Conservation (phyloP, 2,113 vertebrate species). For the Chamaea fasciata region DNA sequence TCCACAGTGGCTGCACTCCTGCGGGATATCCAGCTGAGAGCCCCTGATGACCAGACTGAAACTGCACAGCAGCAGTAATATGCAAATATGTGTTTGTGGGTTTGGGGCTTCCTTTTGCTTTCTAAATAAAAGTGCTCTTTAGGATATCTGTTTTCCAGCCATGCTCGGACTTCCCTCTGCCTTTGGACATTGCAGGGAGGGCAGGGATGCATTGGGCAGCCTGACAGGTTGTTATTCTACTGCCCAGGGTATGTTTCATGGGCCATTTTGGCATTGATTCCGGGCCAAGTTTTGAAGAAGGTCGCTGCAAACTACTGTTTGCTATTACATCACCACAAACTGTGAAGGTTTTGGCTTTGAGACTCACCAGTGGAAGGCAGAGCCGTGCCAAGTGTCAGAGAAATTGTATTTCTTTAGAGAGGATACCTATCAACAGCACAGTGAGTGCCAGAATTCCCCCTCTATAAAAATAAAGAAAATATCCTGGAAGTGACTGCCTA, state of each 20-base stretch:
- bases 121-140: neutral
- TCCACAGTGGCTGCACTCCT: neutral
- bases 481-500: neutral
- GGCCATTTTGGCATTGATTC: neutral
- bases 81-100: neutral
- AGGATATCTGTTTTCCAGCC: neutral
- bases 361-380: neutral
- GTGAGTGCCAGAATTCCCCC: neutral
- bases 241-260: neutral
- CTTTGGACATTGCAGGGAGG: neutral
- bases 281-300: neutral
- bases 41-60: neutral
- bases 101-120: neutral
- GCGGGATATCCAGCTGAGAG: neutral
- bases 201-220: neutral
- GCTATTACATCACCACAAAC: neutral
- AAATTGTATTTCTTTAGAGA: neutral
- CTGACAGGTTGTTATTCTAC: neutral
- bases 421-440: neutral
- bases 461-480: neutral
- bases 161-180: neutral
- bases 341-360: neutral
- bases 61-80: neutral
- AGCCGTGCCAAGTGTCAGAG: neutral
- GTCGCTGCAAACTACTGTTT: neutral